These are phyloP conservation scores for Brienomyrus longianalis DNA, from an alignment of 2,113 vertebrate species.

Conservation along the genomic window DNA sequence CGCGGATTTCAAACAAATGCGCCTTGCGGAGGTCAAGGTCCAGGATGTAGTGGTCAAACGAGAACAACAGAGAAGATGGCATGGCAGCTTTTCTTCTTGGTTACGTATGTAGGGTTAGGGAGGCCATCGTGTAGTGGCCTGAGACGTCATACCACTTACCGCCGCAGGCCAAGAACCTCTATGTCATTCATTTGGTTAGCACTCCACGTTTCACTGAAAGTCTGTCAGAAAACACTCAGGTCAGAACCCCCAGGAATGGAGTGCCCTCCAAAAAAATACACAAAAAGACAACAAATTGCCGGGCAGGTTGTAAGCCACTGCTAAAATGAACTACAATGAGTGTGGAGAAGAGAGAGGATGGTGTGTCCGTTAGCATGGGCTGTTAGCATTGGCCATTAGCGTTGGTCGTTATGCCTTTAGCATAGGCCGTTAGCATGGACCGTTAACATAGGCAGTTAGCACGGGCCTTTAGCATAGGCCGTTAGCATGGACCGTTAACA, in stretches of 20 bases:
- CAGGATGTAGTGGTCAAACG: neutral
- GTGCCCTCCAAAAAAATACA: neutral
- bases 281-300: neutral
- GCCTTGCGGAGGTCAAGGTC: neutral
- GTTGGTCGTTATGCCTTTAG: neutral
- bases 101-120: neutral
- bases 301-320: neutral
- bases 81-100: slow-evolving; percentile 18
- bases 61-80: neutral
- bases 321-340: neutral
- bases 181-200: neutral
- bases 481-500: neutral
- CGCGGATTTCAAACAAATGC: neutral
- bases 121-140: neutral
- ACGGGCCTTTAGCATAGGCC: neutral
- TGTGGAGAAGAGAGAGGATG: neutral
- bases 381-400: neutral
- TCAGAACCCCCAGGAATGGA: neutral
- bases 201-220: neutral
- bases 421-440: too few species aligned
- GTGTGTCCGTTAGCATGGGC: neutral
- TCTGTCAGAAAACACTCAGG: slow-evolving; percentile 6
- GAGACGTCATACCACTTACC: neutral
- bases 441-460: neutral
- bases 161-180: neutral